phyloP scores from a whole-genome alignment of 2,113 vertebrate species.

The Canis aureus region DNA sequence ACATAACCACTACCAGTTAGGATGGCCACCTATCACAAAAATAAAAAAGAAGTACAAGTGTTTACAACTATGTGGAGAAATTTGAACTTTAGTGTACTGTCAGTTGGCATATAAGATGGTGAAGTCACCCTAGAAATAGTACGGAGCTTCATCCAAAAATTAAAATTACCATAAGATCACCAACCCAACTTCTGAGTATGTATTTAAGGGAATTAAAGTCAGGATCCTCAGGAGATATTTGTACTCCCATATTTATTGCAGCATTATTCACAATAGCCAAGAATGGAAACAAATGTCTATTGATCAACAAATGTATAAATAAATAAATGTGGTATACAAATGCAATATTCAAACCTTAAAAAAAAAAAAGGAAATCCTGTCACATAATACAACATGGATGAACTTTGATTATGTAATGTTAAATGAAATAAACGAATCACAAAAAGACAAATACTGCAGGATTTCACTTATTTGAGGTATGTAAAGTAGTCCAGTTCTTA shows the following conservation, averaged over 20 bases:
- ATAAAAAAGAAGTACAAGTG: not conserved
- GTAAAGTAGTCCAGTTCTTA: not conserved
- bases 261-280: not conserved
- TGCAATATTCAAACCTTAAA: not conserved
- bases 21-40: not conserved
- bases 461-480: not conserved
- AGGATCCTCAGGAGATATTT: not conserved
- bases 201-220: not conserved
- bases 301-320: not conserved
- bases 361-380: not conserved
- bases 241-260: not conserved
- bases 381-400: not conserved
- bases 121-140: not conserved
- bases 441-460: not conserved
- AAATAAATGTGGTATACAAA: not conserved
- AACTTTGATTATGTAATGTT: not conserved
- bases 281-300: not conserved
- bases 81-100: not conserved
- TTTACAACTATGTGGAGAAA: not conserved
- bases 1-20: not conserved
- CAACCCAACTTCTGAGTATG: not conserved
- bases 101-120: not conserved
- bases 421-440: not conserved
- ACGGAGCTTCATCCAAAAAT: not conserved
- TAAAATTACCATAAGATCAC: not conserved